A percentile compares a stretch with the other conserved stretches of the same genome.
Conservation (phyloP, 2,888 invertebrate genomes). For the Cepaea hortensis region DNA sequence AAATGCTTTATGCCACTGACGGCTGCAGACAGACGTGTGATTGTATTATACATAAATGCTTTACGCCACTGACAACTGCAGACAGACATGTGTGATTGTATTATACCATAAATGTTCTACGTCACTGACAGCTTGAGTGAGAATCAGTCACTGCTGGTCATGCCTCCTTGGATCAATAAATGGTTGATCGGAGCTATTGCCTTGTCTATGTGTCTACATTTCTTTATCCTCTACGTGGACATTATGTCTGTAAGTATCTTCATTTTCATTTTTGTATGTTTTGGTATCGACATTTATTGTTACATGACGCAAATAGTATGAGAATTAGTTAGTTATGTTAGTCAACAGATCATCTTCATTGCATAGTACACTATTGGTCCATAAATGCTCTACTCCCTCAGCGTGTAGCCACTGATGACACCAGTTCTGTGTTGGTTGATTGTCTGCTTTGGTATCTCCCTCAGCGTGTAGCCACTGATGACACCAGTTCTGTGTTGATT, state of each 20-base stretch:
- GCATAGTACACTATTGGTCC: too few species aligned
- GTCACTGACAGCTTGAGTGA: slow-evolving; percentile 89
- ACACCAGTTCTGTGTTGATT: too few species aligned
- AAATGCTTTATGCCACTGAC: too few species aligned
- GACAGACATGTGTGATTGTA: neutral
- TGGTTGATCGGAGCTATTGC: slow-evolving; percentile 99
- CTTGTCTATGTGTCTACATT: slow-evolving; percentile 99
- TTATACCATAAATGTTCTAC: neutral
- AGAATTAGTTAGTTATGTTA: neutral
- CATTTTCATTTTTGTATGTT: neutral
- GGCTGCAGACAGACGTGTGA: too few species aligned
- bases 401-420: too few species aligned
- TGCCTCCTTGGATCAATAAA: slow-evolving; percentile 99
- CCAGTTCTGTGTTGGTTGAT: too few species aligned
- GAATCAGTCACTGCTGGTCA: slow-evolving; percentile 97
- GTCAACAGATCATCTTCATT: too few species aligned
- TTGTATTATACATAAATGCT: too few species aligned
- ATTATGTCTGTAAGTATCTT: slow-evolving; percentile 90
- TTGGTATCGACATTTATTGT: neutral
- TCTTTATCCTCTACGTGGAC: slow-evolving; percentile 98
- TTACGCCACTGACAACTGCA: neutral
- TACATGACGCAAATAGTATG: neutral
- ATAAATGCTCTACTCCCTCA: too few species aligned
- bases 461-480: too few species aligned
- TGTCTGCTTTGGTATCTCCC: too few species aligned